Evolutionary conservation across 2,797 vertebrate species (phyloP).

Genomic region (Cuculus canorus): DNA sequence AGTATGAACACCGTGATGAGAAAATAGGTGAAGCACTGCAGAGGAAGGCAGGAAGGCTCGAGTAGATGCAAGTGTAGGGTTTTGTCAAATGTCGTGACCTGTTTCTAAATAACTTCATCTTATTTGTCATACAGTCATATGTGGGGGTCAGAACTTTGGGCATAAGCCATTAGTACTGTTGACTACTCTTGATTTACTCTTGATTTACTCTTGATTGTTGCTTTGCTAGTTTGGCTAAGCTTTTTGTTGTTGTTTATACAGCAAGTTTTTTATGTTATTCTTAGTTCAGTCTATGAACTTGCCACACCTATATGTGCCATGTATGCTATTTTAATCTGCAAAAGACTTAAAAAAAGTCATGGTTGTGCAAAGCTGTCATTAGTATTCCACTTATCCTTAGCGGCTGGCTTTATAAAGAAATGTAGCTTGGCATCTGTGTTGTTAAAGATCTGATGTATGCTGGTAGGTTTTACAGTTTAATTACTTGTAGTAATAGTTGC

Average conservation of each 20-base stretch:
- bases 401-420: not conserved
- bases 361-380: not conserved
- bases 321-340: not conserved
- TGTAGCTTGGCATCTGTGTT: not conserved
- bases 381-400: not conserved
- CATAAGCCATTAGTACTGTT: not conserved
- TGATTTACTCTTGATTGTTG: not conserved
- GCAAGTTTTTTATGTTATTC: not conserved
- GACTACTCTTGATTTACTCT: not conserved
- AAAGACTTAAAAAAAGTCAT: not conserved
- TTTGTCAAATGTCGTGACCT: not conserved
- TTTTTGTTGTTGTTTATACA: not conserved
- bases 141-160: not conserved
- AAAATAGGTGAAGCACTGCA: fast-evolving
- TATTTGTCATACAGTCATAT: not conserved
- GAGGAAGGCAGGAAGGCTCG: not conserved
- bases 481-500: not conserved
- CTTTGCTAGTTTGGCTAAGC: not conserved
- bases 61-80: not conserved
- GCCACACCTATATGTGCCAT: fast-evolving
- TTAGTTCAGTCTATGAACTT: not conserved
- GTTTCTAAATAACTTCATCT: not conserved
- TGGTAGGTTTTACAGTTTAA: not conserved
- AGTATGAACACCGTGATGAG: not conserved
- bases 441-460: not conserved